Evolutionary conservation across 2,113 vertebrate species (phyloP).

Genomic region (Notechis scutatus): DNA sequence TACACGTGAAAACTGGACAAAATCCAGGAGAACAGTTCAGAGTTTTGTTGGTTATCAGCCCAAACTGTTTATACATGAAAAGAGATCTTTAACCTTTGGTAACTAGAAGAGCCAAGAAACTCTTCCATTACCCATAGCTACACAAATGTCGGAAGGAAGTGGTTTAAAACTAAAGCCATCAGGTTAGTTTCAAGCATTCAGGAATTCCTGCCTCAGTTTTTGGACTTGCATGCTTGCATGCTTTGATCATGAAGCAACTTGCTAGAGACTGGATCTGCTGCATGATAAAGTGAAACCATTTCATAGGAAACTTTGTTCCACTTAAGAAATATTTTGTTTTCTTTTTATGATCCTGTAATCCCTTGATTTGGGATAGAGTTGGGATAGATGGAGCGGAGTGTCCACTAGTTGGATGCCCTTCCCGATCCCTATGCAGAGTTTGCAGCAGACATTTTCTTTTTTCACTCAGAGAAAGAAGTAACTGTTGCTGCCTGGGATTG

Average conservation of each 20-base stretch:
- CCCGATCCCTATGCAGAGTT: not conserved
- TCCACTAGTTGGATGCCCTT: not conserved
- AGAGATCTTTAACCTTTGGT: constrained; percentile 1
- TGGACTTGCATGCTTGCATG: not conserved
- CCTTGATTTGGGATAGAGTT: not conserved
- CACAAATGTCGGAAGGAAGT: constrained; percentile 4
- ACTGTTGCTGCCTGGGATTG: not conserved
- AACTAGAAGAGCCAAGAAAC: constrained; percentile 3
- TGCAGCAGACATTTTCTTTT: not conserved
- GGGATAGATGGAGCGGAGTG: not conserved
- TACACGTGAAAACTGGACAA: not conserved
- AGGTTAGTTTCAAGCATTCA: not conserved
- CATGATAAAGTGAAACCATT: not conserved
- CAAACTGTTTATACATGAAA: not conserved
- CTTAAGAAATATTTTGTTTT: not conserved
- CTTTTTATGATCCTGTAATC: not conserved
- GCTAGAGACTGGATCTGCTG: fast-evolving
- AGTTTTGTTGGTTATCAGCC: not conserved
- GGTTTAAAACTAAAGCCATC: not conserved
- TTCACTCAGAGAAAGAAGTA: not conserved
- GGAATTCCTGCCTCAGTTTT: not conserved
- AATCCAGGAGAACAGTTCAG: not conserved
- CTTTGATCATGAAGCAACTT: not conserved
- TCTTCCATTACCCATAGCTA: not conserved
- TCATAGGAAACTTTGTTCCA: not conserved